Conservation (phyloP, 1,140 invertebrate species). For the Zaprionus ghesquierei region DNA sequence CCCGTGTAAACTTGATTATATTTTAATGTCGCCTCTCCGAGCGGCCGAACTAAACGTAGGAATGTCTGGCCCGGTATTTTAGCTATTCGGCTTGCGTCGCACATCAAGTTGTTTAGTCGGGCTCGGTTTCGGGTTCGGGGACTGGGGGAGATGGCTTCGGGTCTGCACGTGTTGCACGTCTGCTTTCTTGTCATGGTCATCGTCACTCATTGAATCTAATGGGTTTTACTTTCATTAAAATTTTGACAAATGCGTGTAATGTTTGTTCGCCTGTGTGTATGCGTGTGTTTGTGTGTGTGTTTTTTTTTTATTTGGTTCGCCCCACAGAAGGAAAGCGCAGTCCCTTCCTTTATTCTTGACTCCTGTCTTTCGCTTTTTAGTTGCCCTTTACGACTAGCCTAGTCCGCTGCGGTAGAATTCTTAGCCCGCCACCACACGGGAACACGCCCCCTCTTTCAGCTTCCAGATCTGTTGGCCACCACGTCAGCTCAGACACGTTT, state of each 20-base stretch:
- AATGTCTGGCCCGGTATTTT: constrained; percentile 3
- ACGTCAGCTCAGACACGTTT: too few species aligned
- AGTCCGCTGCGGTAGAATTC: too few species aligned
- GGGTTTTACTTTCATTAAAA: constrained; percentile 76
- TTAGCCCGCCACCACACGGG: too few species aligned
- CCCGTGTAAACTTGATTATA: constrained; percentile 68
- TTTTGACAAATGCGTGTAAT: constrained; percentile 37
- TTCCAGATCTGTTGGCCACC: too few species aligned
- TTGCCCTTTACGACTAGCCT: too few species aligned
- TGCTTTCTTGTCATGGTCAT: constrained; percentile 71
- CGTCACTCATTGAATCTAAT: constrained; percentile 64
- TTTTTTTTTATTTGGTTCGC: too few species aligned
- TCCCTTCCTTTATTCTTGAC: too few species aligned
- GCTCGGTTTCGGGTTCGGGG: not conserved
- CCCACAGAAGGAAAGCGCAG: too few species aligned
- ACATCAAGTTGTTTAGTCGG: constrained; percentile 5
- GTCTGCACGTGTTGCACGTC: constrained; percentile 43
- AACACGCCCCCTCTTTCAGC: too few species aligned
- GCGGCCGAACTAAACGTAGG: constrained; percentile 13
- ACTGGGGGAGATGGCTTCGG: too few species aligned
- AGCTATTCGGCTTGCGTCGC: not conserved
- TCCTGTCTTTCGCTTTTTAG: too few species aligned
- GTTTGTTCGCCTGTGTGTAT: not conserved
- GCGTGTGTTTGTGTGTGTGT: too few species aligned
- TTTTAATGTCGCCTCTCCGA: constrained; percentile 58